A percentile compares a stretch with the other conserved stretches of the same genome.
These are phyloP conservation scores for Scatophagus argus DNA, from an alignment of 2,113 vertebrate species.

Conservation along the genomic window DNA sequence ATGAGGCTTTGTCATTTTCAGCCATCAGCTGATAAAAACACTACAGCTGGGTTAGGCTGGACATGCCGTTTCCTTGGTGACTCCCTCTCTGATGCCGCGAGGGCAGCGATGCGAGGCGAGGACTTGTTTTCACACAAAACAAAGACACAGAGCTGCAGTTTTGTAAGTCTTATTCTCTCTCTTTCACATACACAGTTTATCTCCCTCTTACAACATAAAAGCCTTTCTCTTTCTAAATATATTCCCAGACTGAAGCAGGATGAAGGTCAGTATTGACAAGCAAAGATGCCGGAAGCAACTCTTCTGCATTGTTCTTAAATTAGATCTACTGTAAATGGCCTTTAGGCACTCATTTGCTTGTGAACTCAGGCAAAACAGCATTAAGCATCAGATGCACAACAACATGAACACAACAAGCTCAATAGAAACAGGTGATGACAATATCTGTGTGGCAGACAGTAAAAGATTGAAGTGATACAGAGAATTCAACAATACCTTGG, in stretches of 20 bases:
- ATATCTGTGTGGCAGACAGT: conserved; percentile 23
- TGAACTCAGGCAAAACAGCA: conserved; percentile 24
- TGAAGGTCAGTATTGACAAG: conserved; percentile 58
- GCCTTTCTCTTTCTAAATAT: conserved; percentile 43
- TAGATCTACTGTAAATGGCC: conserved; percentile 50
- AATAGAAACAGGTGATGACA: conserved; percentile 48
- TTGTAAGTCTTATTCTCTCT: conserved; percentile 24
- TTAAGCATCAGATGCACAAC: conserved; percentile 38
- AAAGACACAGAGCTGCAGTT: conserved; percentile 49
- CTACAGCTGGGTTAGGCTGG: conserved; percentile 43
- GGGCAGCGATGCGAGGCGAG: conserved; percentile 33
- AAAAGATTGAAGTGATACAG: conserved; percentile 31
- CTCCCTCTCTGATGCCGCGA: conserved; percentile 44
- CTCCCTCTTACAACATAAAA: conserved; percentile 15
- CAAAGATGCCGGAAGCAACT: conserved; percentile 48
- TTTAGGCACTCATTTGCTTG: conserved; percentile 20
- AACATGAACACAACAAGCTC: conserved; percentile 21
- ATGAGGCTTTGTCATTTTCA: conserved; percentile 42
- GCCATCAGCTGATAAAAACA: conserved; percentile 65
- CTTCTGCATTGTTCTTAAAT: conserved; percentile 44
- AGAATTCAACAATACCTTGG: background rate
- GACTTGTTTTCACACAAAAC: conserved; percentile 75
- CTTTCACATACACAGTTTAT: background rate
- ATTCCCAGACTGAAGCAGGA: conserved; percentile 16
- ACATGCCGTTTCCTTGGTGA: conserved; percentile 70